These are phyloP conservation scores for Crotalus helleri DNA, from an alignment of 2,113 vertebrate genomes.

Conservation along the genomic window DNA sequence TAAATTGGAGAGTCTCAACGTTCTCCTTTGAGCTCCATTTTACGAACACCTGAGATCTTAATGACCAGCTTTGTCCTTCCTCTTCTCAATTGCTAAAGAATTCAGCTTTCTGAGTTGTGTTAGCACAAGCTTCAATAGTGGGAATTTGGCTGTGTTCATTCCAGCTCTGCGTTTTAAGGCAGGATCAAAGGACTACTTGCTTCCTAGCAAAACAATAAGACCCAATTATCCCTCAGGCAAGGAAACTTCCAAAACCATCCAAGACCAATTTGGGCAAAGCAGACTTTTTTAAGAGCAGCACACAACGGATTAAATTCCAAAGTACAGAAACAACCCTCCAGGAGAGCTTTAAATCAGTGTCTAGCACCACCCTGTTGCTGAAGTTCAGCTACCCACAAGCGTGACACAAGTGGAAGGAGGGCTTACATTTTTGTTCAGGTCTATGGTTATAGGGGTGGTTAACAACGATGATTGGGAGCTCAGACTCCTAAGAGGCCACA, in stretches of 20 bases:
- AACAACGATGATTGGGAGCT: neutral
- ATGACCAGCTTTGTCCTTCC: neutral
- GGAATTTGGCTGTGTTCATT: neutral
- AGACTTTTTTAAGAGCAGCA: neutral
- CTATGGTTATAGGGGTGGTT: neutral
- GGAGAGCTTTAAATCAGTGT: neutral
- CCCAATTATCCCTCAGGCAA: constrained; percentile 14
- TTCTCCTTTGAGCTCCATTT: neutral
- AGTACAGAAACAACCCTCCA: neutral
- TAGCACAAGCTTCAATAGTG: neutral
- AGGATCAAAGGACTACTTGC: constrained; percentile 30
- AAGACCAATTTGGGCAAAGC: neutral
- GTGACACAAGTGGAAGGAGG: neutral
- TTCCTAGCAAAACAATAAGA: constrained; percentile 15
- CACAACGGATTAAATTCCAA: neutral
- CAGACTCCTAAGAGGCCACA: neutral
- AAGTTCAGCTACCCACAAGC: neutral
- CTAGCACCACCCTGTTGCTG: neutral
- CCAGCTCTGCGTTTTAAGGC: neutral
- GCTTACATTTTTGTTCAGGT: neutral
- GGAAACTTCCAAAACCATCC: neutral
- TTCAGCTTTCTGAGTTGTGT: neutral
- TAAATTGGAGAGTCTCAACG: neutral
- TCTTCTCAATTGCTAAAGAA: neutral
- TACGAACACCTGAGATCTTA: neutral